Base-by-base conservation (phyloP, 2,113 vertebrate species). In the Equus przewalskii region DNA sequence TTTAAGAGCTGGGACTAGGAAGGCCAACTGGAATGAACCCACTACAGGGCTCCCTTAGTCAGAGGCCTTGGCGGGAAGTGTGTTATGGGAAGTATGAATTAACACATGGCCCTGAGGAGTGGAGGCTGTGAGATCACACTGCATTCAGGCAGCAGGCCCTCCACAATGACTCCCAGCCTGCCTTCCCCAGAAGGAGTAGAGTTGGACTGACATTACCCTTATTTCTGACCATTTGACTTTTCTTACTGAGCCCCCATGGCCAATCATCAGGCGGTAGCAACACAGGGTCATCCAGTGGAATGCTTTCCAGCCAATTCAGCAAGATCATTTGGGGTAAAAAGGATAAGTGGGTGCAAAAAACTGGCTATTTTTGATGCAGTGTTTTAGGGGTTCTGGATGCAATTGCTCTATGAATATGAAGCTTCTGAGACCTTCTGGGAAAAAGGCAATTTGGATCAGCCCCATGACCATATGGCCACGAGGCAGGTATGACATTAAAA, bases 271-370 rank as follows among this genome's bases (percentile, higher is more conserved):
- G 41, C 82, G 49, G 70, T n/a, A 5, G 64, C 18, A 65, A 18
- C 14, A n/a, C 22, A 69, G 49, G 79, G n/a, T 89, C 56, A 85
- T 64, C 24, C 44, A 56, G 41, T 41, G 21, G 76, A 64, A 64
- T 70, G 36, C 64, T 80, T 76, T 79, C 54, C 36, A 41, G 58
- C 19, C 70, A 89, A 22, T 41, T 83, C 56, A 60, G 70, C 26
- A 64, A 83, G 81, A 87, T 79, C 44, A 16, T 83, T n/a, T 89
- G 16, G 67, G 54, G 54, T 80, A 62, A 97, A 90, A 79, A 89
- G 49, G 78, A 64, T 65, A 96, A 56, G 3, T 78, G 60, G 49
- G 22, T 83, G 54, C 91, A 81, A 94, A 89, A 81, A 84, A 44
- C 1, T 33, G 19, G 54, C 75, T 88, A 75, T 81, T 96, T 95